Evolutionary conservation across 2,797 vertebrate genomes (phyloP), one percentile per base, ranked within the genome.

Genomic region (Gymnothorax reevesii): DNA sequence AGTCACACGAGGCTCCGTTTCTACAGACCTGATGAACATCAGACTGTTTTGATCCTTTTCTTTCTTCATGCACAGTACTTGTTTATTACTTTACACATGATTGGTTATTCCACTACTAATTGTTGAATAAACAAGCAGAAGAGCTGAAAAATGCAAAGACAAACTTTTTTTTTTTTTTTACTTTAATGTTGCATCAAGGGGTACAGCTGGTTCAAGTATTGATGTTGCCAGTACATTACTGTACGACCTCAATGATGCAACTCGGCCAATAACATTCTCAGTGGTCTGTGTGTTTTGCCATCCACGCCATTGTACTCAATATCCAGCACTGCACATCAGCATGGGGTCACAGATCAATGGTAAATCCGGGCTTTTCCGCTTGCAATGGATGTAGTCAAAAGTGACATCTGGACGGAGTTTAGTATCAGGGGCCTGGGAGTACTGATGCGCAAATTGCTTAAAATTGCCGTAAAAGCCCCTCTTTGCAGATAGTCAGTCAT

Each of bases 321-420:
- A 91, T 90, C 87, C 73, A 77, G 75, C 59, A 22, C 8, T 80
- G 84, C 85, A 85, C 88, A 88, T 92, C 87, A 92, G 91, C 80
- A 84, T 85, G 89, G 89, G 90, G 86, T 88, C 88, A 69, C 84
- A 90, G 92, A 89, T 92, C 88, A 91, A 92, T 88, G 80, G 90
- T 89, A 93, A 94, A 95, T 94, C 93, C 89, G 90, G 77, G 83
- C 92, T 89, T 88, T 86, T 87, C 85, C 88, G 90, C 80, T 86
- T 73, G 88, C 88, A 89, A 89, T 88, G 92, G 83, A 92, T 89
- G 91, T 92, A 92, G 84, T 92, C 92, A 92, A 88, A 86, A 9
- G 33, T 90, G 90, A 93, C 91, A 95, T 92, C 93, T 92, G 94
- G 92, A 92, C 92, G 90, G 92, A 89, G 92, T 88, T 90, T 88